A percentile compares a stretch with the other conserved stretches of the same genome.
Evolutionary conservation across 2,113 vertebrate genomes (phyloP).

Genomic region (Agapornis roseicollis): DNA sequence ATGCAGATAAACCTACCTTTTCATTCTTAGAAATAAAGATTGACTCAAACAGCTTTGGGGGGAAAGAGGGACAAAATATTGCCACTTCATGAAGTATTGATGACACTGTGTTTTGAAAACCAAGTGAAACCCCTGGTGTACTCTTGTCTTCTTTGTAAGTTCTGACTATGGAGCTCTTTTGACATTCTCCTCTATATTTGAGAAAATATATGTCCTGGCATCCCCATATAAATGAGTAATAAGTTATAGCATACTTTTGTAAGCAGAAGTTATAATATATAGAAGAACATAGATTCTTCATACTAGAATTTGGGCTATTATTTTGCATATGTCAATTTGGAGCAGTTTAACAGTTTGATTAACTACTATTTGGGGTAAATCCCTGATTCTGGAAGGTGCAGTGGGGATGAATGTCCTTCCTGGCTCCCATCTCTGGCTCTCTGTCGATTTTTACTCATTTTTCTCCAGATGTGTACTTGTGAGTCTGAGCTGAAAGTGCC

Average conservation of each 20-base stretch:
- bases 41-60: not conserved
- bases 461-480: not conserved
- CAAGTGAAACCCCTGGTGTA: not conserved
- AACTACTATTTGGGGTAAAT: not conserved
- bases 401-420: not conserved
- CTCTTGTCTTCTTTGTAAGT: not conserved
- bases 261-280: not conserved
- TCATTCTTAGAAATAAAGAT: not conserved
- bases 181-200: not conserved
- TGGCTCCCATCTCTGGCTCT: not conserved
- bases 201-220: not conserved
- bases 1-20: constrained; percentile 24
- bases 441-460: not conserved
- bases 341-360: not conserved
- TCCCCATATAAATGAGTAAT: not conserved
- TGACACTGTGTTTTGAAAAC: not conserved
- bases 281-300: not conserved
- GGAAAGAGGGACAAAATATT: not conserved
- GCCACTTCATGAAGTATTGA: not conserved
- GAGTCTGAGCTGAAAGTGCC: not conserved
- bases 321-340: not conserved
- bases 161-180: not conserved
- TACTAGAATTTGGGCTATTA: not conserved
- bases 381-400: not conserved
- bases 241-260: not conserved